These are phyloP conservation scores for Crocallis elinguaria DNA, from an alignment of 2,888 invertebrate species.

Conservation along the genomic window DNA sequence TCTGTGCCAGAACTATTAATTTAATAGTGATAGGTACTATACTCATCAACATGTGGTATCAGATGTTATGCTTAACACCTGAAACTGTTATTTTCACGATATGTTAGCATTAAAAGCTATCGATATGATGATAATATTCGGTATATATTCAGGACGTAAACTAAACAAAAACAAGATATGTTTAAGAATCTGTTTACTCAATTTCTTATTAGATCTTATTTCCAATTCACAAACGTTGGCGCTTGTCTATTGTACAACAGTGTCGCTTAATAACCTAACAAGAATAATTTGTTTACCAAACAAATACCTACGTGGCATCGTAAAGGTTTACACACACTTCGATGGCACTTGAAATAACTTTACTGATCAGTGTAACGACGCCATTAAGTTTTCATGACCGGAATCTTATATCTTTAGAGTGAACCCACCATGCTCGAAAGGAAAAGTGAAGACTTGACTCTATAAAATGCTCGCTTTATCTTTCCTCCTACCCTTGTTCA, in stretches of 20 bases:
- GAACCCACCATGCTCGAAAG: background rate
- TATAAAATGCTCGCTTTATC: too few species aligned
- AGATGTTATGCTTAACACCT: too few species aligned
- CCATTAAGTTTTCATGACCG: slow-evolving; percentile 50
- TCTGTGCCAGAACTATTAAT: too few species aligned
- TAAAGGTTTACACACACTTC: slow-evolving; percentile 43
- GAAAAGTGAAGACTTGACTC: too few species aligned
- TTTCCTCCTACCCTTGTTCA: too few species aligned
- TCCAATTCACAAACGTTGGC: background rate
- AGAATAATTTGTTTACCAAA: slow-evolving; percentile 24
- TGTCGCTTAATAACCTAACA: background rate
- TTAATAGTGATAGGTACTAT: too few species aligned
- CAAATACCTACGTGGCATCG: slow-evolving; percentile 22
- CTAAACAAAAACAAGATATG: too few species aligned
- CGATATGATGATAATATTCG: too few species aligned
- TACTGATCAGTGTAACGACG: slow-evolving; percentile 47
- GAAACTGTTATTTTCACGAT: too few species aligned
- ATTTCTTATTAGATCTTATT: background rate
- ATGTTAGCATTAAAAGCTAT: too few species aligned
- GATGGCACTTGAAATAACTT: slow-evolving; percentile 54
- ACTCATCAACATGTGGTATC: too few species aligned
- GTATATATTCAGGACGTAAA: too few species aligned
- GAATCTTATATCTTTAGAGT: background rate
- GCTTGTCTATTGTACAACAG: background rate
- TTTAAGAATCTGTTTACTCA: background rate